A percentile compares a stretch with the other conserved stretches of the same genome.
Conservation (phyloP, 2,797 vertebrate genomes). For the Pantherophis alleghaniensis region DNA sequence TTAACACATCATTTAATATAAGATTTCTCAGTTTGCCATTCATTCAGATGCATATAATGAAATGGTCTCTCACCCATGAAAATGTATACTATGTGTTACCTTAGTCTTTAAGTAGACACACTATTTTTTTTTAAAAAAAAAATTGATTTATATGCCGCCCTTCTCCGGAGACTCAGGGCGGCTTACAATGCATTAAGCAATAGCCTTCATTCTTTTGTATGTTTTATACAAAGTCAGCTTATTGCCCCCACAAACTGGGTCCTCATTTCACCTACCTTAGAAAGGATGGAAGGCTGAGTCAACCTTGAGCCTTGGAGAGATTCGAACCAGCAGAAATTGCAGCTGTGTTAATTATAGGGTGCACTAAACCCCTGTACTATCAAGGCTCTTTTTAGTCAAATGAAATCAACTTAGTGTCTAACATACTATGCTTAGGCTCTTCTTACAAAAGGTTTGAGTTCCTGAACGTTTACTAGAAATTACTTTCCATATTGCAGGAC, state of each 20-base stretch:
- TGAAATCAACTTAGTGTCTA: neutral
- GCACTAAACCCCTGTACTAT: too few species aligned
- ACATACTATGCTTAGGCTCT: neutral
- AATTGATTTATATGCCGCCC: too few species aligned
- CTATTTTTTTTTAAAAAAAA: neutral
- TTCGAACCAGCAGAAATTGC: too few species aligned
- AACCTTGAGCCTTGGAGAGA: too few species aligned
- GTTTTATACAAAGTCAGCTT: too few species aligned
- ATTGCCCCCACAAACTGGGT: too few species aligned
- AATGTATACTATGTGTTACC: neutral
- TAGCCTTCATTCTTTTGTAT: too few species aligned
- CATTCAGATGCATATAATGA: neutral
- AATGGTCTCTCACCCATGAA: neutral
- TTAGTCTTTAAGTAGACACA: neutral
- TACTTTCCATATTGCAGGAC: neutral
- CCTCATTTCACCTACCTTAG: too few species aligned
- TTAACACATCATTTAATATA: neutral
- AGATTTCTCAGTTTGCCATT: neutral
- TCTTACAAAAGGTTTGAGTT: neutral
- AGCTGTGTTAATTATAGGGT: too few species aligned
- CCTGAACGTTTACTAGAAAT: neutral
- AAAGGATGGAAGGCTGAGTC: too few species aligned
- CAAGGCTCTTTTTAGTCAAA: neutral
- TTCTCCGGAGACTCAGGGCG: too few species aligned
- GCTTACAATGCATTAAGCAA: too few species aligned